Evolutionary conservation across 2,113 vertebrate species (phyloP), one percentile per base, ranked within the genome.

Genomic region (Orcinus orca): DNA sequence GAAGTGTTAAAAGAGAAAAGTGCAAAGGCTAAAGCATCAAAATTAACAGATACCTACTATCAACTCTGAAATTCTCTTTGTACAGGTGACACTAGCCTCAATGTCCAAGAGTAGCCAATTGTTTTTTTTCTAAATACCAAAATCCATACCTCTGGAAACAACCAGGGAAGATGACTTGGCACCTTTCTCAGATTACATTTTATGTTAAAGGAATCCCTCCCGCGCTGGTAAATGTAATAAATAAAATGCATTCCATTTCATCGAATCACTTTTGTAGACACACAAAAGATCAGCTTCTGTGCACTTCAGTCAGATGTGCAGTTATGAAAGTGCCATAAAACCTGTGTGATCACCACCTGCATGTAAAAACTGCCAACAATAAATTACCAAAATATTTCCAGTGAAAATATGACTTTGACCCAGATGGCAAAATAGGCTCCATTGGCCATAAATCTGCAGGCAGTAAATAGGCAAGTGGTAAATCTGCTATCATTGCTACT

Each of bases 381-480:
- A 96, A 97, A 96, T 97, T 96, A 97, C 95, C 95, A 94, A 97
- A 97, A 97, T 97, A 97, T 97, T 97, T 97, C 92, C 95, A 97
- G 92, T 97, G 97, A 98, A 98, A 98, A 97, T 97, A 97, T 93
- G 96, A 98, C 97, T 97, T 97, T 97, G 94, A 97, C 84, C 98
- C 97, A 98, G 86, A 96, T 97, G 97, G 96, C 88, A 97, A 95
- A 95, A 97, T 97, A 80, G 96, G 88, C 97, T 95, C 80, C 0
- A 0, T 93, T 95, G 96, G 96, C 96, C 92, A 62, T 97, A 98
- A 97, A 97, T 98, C 96, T 97, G 70, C 38, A 92, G 77, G 65
- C 31, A 71, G 87, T 90, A 89, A 96, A 95, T 47, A 18, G 77
- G 90, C 87, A 88, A 95, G 93, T 91, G 96, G 91, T 87, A 87